Base-by-base conservation (phyloP, 2,797 vertebrate species). In the Enteromius argenteus region DNA sequence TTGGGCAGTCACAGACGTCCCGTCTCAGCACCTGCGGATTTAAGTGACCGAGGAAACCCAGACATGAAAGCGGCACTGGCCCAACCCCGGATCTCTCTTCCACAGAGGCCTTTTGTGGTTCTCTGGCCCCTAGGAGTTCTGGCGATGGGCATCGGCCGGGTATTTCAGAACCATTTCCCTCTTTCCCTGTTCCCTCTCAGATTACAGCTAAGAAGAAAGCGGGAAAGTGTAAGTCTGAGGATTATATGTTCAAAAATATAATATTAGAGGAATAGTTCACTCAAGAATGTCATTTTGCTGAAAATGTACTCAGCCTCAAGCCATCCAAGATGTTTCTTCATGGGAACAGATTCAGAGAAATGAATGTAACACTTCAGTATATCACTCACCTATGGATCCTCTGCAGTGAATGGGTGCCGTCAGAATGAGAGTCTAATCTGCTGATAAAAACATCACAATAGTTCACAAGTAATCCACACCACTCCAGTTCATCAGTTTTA, bases 81-180 rank as follows among this genome's bases (percentile, higher is more conserved):
- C 78, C n/a, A 5, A 64, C 68, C 68, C 51, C 58, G 37, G 66
- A 60, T 58, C 84, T 60, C 35, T 72, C 30, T 82, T 62, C 69
- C 73, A 89, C 88, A 89, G 86, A 86, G 79, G 49, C 44, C 75
- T 86, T 87, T 90, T 89, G 88, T 90, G 78, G 68, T 78, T 58
- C 53, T 19, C 2, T 10, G 66, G 86, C 32, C 85, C 64, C 32
- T 51, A 66, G 79, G 78, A 85, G 78, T 83, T 75, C 83, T 72
- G 32, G 42, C 30, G 56, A 68, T 72, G 72, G 84, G 87, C 79
- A 87, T 74, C 19, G 5, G 32, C 30, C 21, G 46, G 49, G 78
- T 83, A 83, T 89, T 81, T 73, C 19, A 79, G 77, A 87, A 85
- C 80, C 68, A 88, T 89, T 90, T 89, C 83, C 87, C 85, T 69